Evolutionary conservation across 2,888 invertebrate species (phyloP), one percentile per base, ranked within the genome.

Genomic region (Notocelia uddmanniana): DNA sequence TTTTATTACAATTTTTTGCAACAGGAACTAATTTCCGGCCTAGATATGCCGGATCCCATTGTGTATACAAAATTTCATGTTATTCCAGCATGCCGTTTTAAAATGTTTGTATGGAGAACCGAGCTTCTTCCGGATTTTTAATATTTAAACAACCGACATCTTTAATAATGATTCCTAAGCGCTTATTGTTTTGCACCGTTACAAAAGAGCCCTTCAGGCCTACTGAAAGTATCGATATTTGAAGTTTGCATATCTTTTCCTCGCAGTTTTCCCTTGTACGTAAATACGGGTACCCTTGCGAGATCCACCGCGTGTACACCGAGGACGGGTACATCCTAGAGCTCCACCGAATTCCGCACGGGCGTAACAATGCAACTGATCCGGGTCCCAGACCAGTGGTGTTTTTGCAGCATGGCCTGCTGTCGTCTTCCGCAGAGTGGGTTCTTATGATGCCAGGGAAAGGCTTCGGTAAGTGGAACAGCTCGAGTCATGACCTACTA

Each of bases 251-350:
- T n/a, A n/a, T n/a, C n/a, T n/a, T 62, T 70, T 21, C 58, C 67
- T 74, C 18, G 18, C 78, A 93, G 93, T 90, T 89, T 72, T 85
- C 88, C 10, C 79, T 93, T 23, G 86, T 92, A 77, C 82, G 76
- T 74, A 93, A 92, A 80, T 95, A 96, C 80, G 96, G 96, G 3
- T 97, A 97, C 85, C 95, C 95, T 0, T 95, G 96, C 8, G 97
- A 97, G 89, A 94, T 95, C 52, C 97, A 97, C 81, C 89, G 94
- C 1, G 95, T 96, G 0, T 90, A 94, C 78, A 98, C 98, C 0
- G 94, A 95, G 76, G 98, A 98, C 85, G 97, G 97, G 0, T 98
- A 97, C 86, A 91, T 98, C 37, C 88, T 98, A 77, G 96, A 96
- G 68, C 82, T 98, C 80, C 98, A 98, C 80, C 94, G 98, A 75